phyloP scores from a whole-genome alignment of 2,797 vertebrate species.

The Chrysocyon brachyurus region DNA sequence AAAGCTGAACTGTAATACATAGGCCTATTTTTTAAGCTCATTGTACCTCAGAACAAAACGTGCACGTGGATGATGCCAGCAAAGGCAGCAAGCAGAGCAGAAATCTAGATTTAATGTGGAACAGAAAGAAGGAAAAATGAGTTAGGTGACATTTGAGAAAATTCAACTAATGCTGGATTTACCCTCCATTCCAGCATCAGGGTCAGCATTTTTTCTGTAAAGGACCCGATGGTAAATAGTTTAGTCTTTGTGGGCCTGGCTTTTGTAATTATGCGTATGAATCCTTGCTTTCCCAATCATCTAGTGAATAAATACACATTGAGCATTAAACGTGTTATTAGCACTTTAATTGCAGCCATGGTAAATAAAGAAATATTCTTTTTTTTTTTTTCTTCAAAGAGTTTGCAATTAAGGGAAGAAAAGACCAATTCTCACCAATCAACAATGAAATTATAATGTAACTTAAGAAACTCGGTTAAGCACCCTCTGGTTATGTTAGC shows the following conservation, averaged over 20 bases:
- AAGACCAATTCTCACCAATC: not conserved
- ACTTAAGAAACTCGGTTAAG: not conserved
- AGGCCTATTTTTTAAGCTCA: not conserved
- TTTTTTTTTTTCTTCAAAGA: not conserved
- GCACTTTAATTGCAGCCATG: not conserved
- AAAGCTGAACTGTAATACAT: not conserved
- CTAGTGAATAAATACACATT: not conserved
- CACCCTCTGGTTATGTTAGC: not conserved
- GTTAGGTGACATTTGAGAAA: not conserved
- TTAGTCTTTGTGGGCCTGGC: not conserved
- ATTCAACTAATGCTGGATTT: not conserved
- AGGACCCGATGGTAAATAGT: not conserved
- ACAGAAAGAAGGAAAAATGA: not conserved
- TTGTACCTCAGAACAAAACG: not conserved
- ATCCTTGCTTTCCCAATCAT: not conserved
- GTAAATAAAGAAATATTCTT: not conserved
- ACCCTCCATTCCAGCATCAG: not conserved
- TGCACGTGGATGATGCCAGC: not conserved
- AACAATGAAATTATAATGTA: not conserved
- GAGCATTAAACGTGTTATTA: not conserved
- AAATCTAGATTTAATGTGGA: not conserved
- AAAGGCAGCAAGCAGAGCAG: not conserved
- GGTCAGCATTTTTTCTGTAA: not conserved
- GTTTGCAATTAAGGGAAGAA: not conserved
- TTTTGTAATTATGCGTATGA: not conserved